These are phyloP conservation scores for Taurulus bubalis DNA, from an alignment of 2,113 vertebrate species.

Conservation along the genomic window DNA sequence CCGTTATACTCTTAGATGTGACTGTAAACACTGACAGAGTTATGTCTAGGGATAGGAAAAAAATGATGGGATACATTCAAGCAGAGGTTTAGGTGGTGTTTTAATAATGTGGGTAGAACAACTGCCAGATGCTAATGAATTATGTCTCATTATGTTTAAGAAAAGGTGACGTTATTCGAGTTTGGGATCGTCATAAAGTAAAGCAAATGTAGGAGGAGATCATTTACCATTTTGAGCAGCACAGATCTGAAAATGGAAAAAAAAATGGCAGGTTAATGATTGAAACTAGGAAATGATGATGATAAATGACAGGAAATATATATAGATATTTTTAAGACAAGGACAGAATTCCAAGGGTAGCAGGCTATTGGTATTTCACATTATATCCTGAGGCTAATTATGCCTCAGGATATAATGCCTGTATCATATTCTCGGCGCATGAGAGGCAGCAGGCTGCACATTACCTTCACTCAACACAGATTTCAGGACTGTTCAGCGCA, in stretches of 20 bases:
- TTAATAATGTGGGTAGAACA: neutral
- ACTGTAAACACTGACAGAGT: constrained; percentile 81
- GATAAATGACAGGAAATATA: constrained; percentile 26
- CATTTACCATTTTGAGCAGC: constrained; percentile 86
- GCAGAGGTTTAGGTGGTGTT: neutral
- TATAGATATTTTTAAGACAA: constrained; percentile 21
- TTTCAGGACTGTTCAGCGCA: constrained; percentile 68
- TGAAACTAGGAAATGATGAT: constrained; percentile 15
- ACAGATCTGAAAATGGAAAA: constrained; percentile 87
- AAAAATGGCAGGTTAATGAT: constrained; percentile 35
- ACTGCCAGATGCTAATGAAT: neutral
- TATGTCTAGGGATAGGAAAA: constrained; percentile 64
- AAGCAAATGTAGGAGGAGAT: neutral
- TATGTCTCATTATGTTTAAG: neutral
- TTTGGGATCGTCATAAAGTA: neutral
- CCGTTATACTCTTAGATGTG: constrained; percentile 83
- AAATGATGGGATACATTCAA: neutral
- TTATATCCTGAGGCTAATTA: constrained; percentile 70
- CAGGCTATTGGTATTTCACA: constrained; percentile 49
- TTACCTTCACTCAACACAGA: constrained; percentile 84
- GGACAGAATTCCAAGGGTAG: constrained; percentile 38
- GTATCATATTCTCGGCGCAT: constrained; percentile 75
- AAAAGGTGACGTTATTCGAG: neutral
- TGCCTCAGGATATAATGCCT: constrained; percentile 33
- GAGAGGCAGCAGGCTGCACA: constrained; percentile 75